phyloP scores from a whole-genome alignment of 2,113 vertebrate genomes.

The Pogona vitticeps region DNA sequence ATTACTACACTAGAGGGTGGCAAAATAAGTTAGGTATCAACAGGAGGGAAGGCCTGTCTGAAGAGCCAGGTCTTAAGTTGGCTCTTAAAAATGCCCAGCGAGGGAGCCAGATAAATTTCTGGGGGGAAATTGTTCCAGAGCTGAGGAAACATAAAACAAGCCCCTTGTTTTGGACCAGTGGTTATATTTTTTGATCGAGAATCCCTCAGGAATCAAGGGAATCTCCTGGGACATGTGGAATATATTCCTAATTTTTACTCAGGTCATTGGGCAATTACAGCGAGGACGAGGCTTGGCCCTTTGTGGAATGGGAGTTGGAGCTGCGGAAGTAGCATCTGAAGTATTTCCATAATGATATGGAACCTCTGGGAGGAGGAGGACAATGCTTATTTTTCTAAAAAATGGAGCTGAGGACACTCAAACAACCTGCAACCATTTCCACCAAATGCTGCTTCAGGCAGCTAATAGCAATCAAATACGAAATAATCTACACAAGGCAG shows the following conservation, averaged over 20 bases:
- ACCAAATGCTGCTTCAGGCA: background rate
- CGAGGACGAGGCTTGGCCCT: conserved; percentile 98
- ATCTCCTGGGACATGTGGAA: conserved; percentile 99
- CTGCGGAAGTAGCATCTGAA: conserved; percentile 74
- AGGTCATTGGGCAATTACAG: conserved; percentile 98
- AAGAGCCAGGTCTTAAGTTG: too few relatives aligned
- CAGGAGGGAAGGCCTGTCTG: too few relatives aligned
- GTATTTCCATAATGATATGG: too few relatives aligned
- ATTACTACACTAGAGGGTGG: too few relatives aligned
- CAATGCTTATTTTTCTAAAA: background rate
- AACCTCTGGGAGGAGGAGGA: too few relatives aligned
- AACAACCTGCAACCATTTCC: background rate
- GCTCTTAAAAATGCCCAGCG: too few relatives aligned
- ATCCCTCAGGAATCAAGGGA: conserved; percentile 94
- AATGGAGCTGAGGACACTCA: background rate
- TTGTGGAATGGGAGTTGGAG: conserved; percentile 98
- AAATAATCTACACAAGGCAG: background rate
- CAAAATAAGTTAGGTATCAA: too few relatives aligned
- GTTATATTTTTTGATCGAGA: conserved; percentile 95
- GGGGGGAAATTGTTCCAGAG: too few relatives aligned
- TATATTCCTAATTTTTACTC: conserved; percentile 99
- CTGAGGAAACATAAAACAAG: conserved; percentile 92
- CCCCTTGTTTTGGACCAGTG: conserved; percentile 93
- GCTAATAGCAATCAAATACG: background rate
- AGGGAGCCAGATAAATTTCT: too few relatives aligned